Evolutionary conservation across 2,113 vertebrate species (phyloP).

Genomic region (Paradisaea rubra): DNA sequence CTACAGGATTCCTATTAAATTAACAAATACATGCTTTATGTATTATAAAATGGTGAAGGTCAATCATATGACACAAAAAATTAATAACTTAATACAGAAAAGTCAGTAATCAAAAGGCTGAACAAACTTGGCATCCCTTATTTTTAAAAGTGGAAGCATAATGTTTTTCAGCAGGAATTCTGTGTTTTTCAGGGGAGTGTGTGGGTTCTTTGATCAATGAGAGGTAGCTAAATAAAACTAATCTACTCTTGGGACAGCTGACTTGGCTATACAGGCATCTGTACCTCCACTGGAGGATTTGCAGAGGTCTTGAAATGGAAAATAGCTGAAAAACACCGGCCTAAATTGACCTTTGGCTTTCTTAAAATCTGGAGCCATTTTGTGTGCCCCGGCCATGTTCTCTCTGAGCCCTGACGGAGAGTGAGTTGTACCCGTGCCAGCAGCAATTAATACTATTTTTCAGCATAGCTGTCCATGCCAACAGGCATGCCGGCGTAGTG

Average conservation of each 20-base stretch:
- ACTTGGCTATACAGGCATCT: neutral
- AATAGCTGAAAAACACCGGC: neutral
- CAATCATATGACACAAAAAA: neutral
- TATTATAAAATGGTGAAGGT: neutral
- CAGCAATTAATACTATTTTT: conserved; percentile 12
- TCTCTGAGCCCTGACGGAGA: neutral
- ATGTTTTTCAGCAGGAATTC: neutral
- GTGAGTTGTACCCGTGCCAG: neutral
- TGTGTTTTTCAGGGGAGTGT: neutral
- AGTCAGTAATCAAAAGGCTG: neutral
- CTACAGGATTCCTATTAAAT: neutral
- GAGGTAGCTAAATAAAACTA: neutral
- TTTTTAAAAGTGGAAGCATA: neutral
- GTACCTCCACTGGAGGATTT: neutral
- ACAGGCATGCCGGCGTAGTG: neutral
- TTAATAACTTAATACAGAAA: neutral
- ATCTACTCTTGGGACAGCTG: neutral
- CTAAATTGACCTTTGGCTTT: conserved; percentile 34
- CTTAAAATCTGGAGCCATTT: conserved; percentile 13
- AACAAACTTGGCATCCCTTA: neutral
- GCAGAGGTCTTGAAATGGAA: neutral
- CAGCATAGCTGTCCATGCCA: conserved; percentile 25
- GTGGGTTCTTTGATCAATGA: neutral
- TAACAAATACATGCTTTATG: neutral
- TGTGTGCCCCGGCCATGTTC: neutral